A percentile compares a stretch with the other conserved stretches of the same genome.
Conservation (phyloP, 2,797 vertebrate species). For the Clarias fuscus region DNA sequence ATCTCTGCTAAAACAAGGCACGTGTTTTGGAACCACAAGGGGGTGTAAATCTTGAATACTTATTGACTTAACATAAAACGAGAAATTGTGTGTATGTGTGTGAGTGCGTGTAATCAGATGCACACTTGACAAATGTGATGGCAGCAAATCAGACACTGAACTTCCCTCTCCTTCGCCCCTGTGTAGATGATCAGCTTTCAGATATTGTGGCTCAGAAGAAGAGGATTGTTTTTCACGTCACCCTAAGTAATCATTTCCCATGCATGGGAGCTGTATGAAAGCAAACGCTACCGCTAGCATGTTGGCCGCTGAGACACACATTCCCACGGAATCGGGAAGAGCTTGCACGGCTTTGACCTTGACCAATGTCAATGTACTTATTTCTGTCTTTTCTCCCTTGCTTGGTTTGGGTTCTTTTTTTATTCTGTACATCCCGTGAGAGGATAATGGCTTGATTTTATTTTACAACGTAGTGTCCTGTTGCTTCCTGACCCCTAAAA, state of each 20-base stretch:
- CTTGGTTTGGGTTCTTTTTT: slow-evolving; percentile 48
- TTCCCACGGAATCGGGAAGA: slow-evolving; percentile 54
- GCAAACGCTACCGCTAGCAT: slow-evolving; percentile 67
- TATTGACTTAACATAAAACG: neutral
- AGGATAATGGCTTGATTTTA: slow-evolving; percentile 54
- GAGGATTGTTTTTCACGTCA: slow-evolving; percentile 80
- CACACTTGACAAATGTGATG: slow-evolving; percentile 50
- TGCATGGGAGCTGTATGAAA: slow-evolving; percentile 74
- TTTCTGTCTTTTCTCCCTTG: slow-evolving; percentile 55
- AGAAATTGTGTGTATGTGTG: neutral
- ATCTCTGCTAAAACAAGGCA: slow-evolving; percentile 35
- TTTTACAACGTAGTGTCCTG: slow-evolving; percentile 13
- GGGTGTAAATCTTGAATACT: neutral
- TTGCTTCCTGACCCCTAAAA: slow-evolving; percentile 34
- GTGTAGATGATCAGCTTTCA: slow-evolving; percentile 77
- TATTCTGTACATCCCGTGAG: slow-evolving; percentile 45
- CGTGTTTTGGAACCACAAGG: slow-evolving; percentile 21
- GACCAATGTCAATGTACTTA: slow-evolving; percentile 54
- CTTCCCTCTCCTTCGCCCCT: slow-evolving; percentile 63
- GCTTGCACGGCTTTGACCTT: slow-evolving; percentile 80
- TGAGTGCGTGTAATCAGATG: slow-evolving; percentile 28
- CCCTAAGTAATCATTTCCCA: slow-evolving; percentile 81
- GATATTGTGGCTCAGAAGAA: slow-evolving; percentile 80
- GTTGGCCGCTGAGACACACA: slow-evolving; percentile 63
- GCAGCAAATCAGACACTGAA: slow-evolving; percentile 58